Conservation (phyloP, 2,113 vertebrate genomes). For the Gnathonemus echidnorhynchus region DNA sequence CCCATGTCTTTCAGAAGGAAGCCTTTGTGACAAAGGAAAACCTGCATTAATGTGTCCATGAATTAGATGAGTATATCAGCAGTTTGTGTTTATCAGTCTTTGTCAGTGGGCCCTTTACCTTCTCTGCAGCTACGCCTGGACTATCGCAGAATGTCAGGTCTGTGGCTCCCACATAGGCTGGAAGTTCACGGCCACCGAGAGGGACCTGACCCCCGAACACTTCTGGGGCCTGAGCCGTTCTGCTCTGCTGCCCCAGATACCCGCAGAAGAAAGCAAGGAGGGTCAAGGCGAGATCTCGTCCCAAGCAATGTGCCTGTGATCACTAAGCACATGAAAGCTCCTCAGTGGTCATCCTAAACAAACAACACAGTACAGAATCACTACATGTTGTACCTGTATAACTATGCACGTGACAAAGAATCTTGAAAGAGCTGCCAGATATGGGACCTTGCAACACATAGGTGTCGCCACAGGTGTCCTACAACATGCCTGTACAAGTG, state of each 20-base stretch:
- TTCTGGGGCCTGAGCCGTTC: constrained; percentile 96
- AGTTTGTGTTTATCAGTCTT: not conserved
- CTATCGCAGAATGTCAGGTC: constrained; percentile 79
- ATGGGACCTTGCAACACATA: not conserved
- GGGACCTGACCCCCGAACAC: constrained; percentile 78
- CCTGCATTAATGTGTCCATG: not conserved
- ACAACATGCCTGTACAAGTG: not conserved
- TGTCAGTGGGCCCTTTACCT: not conserved
- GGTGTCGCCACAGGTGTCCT: not conserved
- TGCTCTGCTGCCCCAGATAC: constrained; percentile 83
- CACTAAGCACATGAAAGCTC: not conserved
- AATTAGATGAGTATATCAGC: not conserved
- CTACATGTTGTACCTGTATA: not conserved
- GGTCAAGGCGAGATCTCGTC: constrained; percentile 54
- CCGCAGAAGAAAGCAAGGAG: constrained; percentile 63
- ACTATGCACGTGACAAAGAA: no score
- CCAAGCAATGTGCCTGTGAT: constrained; percentile 79
- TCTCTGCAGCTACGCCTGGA: constrained; percentile 83
- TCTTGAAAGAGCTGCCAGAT: not conserved
- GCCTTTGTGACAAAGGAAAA: not conserved
- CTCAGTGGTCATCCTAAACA: not conserved
- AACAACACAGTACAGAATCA: not conserved
- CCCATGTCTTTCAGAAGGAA: not conserved
- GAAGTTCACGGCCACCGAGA: constrained; percentile 91
- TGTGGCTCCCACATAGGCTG: constrained; percentile 90